Conservation (phyloP, 23 tunicate species). For the Trididemnum miniatum region DNA sequence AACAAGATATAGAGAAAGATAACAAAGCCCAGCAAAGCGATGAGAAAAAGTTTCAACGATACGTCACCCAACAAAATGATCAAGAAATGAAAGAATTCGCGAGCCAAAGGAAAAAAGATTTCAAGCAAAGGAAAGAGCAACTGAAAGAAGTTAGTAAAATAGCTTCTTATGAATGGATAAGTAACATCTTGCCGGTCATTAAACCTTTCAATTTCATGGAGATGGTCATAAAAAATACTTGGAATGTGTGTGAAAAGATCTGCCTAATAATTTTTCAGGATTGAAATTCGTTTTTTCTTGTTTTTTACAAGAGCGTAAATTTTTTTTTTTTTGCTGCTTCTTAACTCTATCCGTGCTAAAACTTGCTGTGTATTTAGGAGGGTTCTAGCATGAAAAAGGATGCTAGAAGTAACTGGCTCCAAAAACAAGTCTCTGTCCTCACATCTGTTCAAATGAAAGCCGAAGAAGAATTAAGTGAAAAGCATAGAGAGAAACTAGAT, state of each 20-base stretch:
- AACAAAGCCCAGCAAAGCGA: constrained; percentile 54
- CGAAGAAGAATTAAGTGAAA: constrained; percentile 58
- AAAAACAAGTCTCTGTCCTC: constrained; percentile 59
- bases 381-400: constrained; percentile 35
- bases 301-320: too few species aligned
- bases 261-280: too few species aligned
- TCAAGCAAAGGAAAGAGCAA: constrained; percentile 70
- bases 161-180: too few species aligned
- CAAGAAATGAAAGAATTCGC: constrained; percentile 78
- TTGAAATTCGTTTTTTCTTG: too few species aligned
- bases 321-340: too few species aligned
- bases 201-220: too few species aligned
- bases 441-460: constrained; percentile 63
- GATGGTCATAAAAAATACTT: too few species aligned
- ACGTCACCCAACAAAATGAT: constrained; percentile 76
- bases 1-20: constrained; percentile 87
- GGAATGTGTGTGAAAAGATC: too few species aligned
- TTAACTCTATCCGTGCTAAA: too few species aligned
- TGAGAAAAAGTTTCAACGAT: constrained; percentile 76
- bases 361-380: background rate
- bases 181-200: too few species aligned
- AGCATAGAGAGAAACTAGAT: constrained; percentile 72
- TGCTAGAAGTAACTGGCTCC: constrained; percentile 53
- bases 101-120: constrained; percentile 73
- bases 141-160: constrained; percentile 82